Evolutionary conservation across 2,113 vertebrate genomes (phyloP).

Genomic region (Plectropomus leopardus): DNA sequence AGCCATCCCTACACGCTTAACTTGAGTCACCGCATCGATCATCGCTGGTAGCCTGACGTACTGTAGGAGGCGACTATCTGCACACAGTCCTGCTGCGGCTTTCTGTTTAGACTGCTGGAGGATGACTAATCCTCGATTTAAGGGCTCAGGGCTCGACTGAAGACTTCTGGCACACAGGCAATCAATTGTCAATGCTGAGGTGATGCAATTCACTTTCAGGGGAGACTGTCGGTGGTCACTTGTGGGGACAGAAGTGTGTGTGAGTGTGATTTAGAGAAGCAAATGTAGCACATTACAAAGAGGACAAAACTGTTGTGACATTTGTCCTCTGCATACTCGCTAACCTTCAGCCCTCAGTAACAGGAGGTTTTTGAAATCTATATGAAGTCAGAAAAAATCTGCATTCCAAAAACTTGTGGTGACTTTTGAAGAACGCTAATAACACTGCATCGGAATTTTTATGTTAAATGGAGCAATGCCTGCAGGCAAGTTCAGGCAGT

Average conservation of each 20-base stretch:
- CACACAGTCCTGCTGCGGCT: constrained; percentile 38
- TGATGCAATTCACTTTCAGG: constrained; percentile 56
- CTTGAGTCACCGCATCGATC: constrained; percentile 56
- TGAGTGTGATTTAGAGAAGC: constrained; percentile 8
- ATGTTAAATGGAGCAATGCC: too few species aligned
- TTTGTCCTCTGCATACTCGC: not conserved
- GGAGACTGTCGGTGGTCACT: constrained; percentile 51
- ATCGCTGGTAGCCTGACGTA: constrained; percentile 44
- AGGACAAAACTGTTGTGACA: not conserved
- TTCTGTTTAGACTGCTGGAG: constrained; percentile 54
- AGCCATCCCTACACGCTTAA: constrained; percentile 28
- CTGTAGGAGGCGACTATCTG: constrained; percentile 53
- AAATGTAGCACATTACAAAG: constrained; percentile 18
- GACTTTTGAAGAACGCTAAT: too few species aligned
- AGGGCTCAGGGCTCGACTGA: constrained; percentile 52
- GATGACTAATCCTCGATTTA: constrained; percentile 76
- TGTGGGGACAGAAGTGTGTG: constrained; percentile 18
- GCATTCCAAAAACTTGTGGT: too few species aligned
- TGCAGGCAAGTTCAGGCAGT: too few species aligned
- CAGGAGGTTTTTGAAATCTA: too few species aligned
- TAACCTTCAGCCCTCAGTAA: too few species aligned
- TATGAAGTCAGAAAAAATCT: too few species aligned
- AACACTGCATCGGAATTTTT: too few species aligned
- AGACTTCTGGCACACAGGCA: constrained; percentile 44
- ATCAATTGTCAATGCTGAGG: constrained; percentile 47